A percentile compares a stretch with the other conserved stretches of the same genome.
Evolutionary conservation across 2,797 vertebrate species (phyloP).

Genomic region (Micropoecilia bifurca): DNA sequence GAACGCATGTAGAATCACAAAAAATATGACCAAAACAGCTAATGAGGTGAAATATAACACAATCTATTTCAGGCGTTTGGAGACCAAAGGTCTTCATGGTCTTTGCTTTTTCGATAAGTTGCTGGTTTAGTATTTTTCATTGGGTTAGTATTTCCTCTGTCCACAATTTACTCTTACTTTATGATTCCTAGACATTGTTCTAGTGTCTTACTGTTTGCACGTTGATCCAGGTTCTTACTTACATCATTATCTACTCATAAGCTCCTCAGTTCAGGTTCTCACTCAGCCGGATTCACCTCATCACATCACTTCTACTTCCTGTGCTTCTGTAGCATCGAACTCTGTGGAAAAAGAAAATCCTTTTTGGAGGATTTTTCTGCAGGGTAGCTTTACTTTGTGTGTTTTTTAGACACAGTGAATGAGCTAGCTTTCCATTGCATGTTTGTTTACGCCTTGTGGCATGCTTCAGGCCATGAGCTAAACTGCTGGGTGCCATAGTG

Average conservation of each 20-base stretch:
- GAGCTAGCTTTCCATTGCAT: constrained; percentile 39
- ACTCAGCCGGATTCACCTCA: background rate
- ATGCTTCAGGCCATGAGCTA: constrained; percentile 65
- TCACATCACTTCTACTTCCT: background rate
- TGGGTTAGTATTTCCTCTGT: background rate
- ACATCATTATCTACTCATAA: background rate
- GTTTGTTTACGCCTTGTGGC: constrained; percentile 68
- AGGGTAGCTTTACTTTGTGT: constrained; percentile 56
- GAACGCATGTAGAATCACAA: background rate
- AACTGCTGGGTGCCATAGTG: constrained; percentile 47
- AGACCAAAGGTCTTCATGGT: background rate
- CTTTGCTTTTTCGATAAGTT: background rate
- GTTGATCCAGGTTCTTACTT: background rate
- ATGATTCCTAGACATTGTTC: background rate
- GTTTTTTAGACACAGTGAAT: constrained; percentile 57
- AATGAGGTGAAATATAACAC: background rate
- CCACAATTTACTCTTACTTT: background rate
- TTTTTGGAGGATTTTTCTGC: constrained; percentile 54
- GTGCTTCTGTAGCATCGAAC: constrained; percentile 20
- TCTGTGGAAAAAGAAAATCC: constrained; percentile 18
- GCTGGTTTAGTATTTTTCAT: background rate
- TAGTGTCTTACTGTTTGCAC: background rate
- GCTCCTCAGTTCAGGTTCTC: background rate
- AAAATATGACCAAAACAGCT: background rate
- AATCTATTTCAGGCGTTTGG: background rate